A percentile compares a stretch with the other conserved stretches of the same genome.
Conservation (phyloP, 53 echinoderm and acorn worm genomes). For the Temnopleurus reevesii region DNA sequence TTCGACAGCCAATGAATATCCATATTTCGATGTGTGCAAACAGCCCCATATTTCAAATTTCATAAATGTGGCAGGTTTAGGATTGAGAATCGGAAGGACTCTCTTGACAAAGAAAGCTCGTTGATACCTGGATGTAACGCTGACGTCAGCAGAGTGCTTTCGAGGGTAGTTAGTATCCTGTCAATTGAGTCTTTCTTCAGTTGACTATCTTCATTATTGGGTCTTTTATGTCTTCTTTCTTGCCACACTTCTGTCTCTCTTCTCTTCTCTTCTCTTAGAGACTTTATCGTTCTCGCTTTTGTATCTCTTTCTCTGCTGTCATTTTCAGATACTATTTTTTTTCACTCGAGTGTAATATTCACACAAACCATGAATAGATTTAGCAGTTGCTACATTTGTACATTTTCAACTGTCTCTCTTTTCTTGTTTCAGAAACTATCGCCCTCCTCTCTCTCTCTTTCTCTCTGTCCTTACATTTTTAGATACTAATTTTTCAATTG, state of each 20-base stretch:
- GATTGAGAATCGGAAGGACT: not conserved
- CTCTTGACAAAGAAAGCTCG: not conserved
- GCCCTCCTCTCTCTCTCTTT: too few species aligned
- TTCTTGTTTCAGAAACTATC: too few species aligned
- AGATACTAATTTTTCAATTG: too few species aligned
- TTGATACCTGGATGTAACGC: not conserved
- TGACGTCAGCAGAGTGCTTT: not conserved
- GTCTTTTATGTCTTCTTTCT: not conserved
- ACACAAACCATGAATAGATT: too few species aligned
- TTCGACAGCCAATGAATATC: too few species aligned
- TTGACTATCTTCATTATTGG: not conserved
- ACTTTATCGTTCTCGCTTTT: not conserved
- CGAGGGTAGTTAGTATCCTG: not conserved
- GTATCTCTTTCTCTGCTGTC: not conserved
- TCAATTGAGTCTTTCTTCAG: not conserved
- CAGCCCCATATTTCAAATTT: not conserved
- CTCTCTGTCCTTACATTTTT: too few species aligned
- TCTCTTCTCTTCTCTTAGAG: not conserved
- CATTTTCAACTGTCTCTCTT: too few species aligned
- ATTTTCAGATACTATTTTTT: not conserved
- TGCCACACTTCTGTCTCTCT: not conserved
- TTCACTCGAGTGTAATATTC: not conserved
- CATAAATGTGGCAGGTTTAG: not conserved
- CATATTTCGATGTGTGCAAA: not conserved
- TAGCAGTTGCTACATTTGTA: too few species aligned